phyloP scores from a whole-genome alignment of 1,140 invertebrate species.

The Diabrotica virgifera region DNA sequence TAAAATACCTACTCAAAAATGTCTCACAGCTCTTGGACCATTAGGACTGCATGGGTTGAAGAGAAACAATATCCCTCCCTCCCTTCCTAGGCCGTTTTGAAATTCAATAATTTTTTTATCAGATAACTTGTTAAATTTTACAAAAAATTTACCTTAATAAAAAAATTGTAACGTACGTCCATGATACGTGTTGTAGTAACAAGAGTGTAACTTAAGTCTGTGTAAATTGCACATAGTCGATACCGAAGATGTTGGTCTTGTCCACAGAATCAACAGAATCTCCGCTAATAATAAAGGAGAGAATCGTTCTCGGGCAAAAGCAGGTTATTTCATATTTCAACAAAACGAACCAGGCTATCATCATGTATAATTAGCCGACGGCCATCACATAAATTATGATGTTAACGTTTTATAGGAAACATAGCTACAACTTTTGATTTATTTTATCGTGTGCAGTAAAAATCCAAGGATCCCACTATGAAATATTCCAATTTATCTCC shows the following conservation, averaged over 20 bases:
- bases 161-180: neutral
- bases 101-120: too few species aligned
- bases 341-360: constrained; percentile 41
- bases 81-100: too few species aligned
- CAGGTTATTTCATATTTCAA: constrained; percentile 46
- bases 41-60: neutral
- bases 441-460: constrained; percentile 25
- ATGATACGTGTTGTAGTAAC: neutral
- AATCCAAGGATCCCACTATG: neutral
- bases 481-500: too few species aligned
- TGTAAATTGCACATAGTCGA: neutral
- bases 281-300: constrained; percentile 44
- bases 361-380: constrained; percentile 45
- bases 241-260: neutral
- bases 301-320: constrained; percentile 35
- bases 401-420: constrained; percentile 44
- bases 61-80: too few species aligned
- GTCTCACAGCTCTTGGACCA: too few species aligned
- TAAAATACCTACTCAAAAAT: too few species aligned
- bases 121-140: neutral
- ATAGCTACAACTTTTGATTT: constrained; percentile 36
- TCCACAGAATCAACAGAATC: constrained; percentile 30
- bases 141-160: neutral
- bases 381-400: constrained; percentile 45
- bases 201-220: neutral